Evolutionary conservation across 2,113 vertebrate species (phyloP).

Genomic region (Myotis lucifugus): DNA sequence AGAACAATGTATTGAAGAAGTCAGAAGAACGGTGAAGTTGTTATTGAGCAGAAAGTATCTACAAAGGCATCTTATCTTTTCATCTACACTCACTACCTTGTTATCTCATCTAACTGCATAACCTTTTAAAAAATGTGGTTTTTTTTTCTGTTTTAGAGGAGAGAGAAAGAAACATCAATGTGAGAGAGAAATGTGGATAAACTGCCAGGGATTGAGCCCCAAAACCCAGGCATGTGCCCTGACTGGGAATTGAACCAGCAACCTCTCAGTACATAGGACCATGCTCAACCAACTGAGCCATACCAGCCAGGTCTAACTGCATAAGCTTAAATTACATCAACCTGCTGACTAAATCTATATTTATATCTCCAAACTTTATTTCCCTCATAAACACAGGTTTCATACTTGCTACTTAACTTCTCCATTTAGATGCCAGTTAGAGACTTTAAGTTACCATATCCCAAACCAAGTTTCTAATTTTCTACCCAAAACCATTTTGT

Average conservation of each 20-base stretch:
- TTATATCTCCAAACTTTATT: background rate
- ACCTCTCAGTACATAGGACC: background rate
- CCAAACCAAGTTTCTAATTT: background rate
- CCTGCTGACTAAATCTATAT: background rate
- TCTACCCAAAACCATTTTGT: background rate
- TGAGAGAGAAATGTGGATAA: background rate
- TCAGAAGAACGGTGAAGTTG: background rate
- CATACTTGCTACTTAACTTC: background rate
- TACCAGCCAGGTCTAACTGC: background rate
- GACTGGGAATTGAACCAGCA: background rate
- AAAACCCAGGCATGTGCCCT: background rate
- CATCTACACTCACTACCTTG: background rate
- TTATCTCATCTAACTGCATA: background rate
- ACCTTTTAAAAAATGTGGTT: background rate
- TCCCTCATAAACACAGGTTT: background rate
- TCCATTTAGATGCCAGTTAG: background rate
- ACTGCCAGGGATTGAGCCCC: background rate
- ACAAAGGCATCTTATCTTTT: background rate
- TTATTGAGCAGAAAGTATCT: background rate
- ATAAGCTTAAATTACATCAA: background rate
- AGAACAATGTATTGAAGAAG: background rate
- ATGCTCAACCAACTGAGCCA: background rate
- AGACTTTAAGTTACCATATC: background rate
- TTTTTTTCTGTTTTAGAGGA: background rate
- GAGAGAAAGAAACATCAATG: background rate